Percentiles rank a stretch among this genome's conserved stretches.
phyloP scores from a whole-genome alignment of 2,888 invertebrate genomes.

The Euclidia mi region DNA sequence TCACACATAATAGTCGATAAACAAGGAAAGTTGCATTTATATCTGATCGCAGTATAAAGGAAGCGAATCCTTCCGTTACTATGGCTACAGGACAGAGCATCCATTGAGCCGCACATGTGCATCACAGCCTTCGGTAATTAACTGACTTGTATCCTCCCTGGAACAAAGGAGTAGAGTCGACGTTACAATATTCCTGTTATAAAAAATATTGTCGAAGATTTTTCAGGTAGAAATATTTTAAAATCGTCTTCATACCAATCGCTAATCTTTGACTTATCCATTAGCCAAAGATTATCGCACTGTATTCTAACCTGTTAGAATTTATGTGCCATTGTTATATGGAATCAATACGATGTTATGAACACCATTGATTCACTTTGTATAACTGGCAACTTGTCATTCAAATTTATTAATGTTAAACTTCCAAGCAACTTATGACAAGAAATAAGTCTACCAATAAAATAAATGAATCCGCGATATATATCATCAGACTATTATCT shows the following conservation, averaged over 20 bases:
- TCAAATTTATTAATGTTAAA: background rate
- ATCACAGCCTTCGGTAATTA: constrained; percentile 85
- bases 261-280: no score
- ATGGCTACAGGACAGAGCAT: constrained; percentile 40
- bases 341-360: constrained; percentile 2
- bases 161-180: constrained; percentile 66
- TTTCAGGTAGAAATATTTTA: no score
- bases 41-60: constrained; percentile 39
- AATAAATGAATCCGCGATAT: background rate
- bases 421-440: background rate
- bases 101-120: constrained; percentile 71
- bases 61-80: constrained; percentile 51
- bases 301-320: constrained; percentile 35
- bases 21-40: constrained; percentile 9
- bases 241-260: no score
- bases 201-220: background rate
- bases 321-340: constrained; percentile 40
- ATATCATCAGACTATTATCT: constrained; percentile 17
- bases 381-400: background rate
- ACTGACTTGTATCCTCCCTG: constrained; percentile 76
- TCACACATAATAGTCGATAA: constrained; percentile 9
- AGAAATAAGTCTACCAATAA: background rate
- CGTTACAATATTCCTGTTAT: background rate
- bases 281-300: constrained; percentile 2
- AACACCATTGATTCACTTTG: background rate